A percentile compares a stretch with the other conserved stretches of the same genome.
phyloP scores from a whole-genome alignment of 2,888 invertebrate species.

The Caprella mutica region DNA sequence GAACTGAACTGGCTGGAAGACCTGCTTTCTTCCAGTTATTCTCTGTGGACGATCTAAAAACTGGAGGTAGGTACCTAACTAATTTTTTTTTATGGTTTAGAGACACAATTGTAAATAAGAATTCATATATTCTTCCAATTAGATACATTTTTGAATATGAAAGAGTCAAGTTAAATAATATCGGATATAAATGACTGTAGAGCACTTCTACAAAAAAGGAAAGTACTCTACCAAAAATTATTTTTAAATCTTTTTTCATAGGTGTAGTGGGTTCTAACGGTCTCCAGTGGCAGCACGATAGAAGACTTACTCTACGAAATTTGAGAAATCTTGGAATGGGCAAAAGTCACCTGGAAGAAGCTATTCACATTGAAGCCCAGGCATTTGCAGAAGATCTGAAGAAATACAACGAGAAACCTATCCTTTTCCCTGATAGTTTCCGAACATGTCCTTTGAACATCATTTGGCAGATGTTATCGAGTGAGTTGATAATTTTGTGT shows the following conservation, averaged over 20 bases:
- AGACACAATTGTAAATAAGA: too few relatives aligned
- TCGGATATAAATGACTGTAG: too few relatives aligned
- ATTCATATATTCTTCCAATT: too few relatives aligned
- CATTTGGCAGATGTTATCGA: slow-evolving; percentile 17
- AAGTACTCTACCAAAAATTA: too few relatives aligned
- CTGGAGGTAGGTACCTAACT: background rate
- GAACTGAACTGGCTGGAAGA: background rate
- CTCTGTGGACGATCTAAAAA: background rate
- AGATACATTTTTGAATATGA: too few relatives aligned
- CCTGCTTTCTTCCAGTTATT: background rate
- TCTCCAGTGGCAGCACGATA: slow-evolving; percentile 10
- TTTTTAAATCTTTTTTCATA: too few relatives aligned
- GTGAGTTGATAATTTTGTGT: too few relatives aligned
- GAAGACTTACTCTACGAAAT: slow-evolving; percentile 15
- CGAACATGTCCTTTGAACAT: slow-evolving; percentile 5
- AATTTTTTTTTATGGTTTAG: too few relatives aligned
- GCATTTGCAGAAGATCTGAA: slow-evolving; percentile 10
- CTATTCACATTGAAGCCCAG: slow-evolving; percentile 10
- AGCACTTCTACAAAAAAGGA: too few relatives aligned
- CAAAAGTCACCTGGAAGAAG: slow-evolving; percentile 14
- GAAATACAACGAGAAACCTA: background rate
- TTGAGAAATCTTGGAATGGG: slow-evolving; percentile 18
- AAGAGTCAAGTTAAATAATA: too few relatives aligned
- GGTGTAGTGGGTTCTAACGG: slow-evolving; percentile 1
- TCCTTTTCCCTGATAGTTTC: slow-evolving; percentile 4